These are phyloP conservation scores for Pocota personata DNA, from an alignment of 2,888 invertebrate species.

Conservation along the genomic window DNA sequence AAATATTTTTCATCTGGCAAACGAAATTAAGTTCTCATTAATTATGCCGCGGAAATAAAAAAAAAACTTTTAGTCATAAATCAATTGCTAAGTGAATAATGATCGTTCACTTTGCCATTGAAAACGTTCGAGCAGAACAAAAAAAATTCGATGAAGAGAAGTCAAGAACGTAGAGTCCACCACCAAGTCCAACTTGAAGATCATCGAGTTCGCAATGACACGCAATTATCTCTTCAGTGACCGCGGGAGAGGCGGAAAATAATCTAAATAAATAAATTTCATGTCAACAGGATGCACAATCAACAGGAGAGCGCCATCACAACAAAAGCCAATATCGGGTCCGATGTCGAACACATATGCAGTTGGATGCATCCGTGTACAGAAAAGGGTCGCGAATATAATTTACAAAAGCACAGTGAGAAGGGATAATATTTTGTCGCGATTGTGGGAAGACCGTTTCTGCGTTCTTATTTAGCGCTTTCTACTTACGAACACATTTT, in stretches of 20 bases:
- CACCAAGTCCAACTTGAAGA: background rate
- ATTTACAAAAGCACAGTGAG: slow-evolving; percentile 30
- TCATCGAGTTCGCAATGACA: slow-evolving; percentile 52
- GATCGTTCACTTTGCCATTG: slow-evolving; percentile 48
- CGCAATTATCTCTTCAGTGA: slow-evolving; percentile 53
- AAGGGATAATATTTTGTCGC: slow-evolving; percentile 59
- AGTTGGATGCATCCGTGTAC: background rate
- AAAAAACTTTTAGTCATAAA: slow-evolving; percentile 46
- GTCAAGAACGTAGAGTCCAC: background rate
- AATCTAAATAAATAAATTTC: slow-evolving; percentile 63
- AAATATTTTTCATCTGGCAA: slow-evolving; percentile 15
- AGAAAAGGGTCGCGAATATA: slow-evolving; percentile 21
- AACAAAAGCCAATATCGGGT: slow-evolving; percentile 53
- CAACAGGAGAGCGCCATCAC: slow-evolving; percentile 68
- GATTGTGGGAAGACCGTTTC: slow-evolving; percentile 20
- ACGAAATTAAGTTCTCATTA: slow-evolving; percentile 64
- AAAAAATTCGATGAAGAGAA: background rate
- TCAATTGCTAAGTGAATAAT: slow-evolving; percentile 69
- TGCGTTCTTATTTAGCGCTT: background rate
- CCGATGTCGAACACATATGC: slow-evolving; percentile 7
- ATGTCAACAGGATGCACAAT: slow-evolving; percentile 64
- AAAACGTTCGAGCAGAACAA: background rate
- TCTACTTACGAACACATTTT: slow-evolving; percentile 1
- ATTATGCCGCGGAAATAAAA: slow-evolving; percentile 53
- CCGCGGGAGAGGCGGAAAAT: slow-evolving; percentile 42